Percentiles rank a stretch among this genome's conserved stretches.
Evolutionary conservation across 1,140 invertebrate genomes (phyloP).

Genomic region (Aporrectodea caliginosa): DNA sequence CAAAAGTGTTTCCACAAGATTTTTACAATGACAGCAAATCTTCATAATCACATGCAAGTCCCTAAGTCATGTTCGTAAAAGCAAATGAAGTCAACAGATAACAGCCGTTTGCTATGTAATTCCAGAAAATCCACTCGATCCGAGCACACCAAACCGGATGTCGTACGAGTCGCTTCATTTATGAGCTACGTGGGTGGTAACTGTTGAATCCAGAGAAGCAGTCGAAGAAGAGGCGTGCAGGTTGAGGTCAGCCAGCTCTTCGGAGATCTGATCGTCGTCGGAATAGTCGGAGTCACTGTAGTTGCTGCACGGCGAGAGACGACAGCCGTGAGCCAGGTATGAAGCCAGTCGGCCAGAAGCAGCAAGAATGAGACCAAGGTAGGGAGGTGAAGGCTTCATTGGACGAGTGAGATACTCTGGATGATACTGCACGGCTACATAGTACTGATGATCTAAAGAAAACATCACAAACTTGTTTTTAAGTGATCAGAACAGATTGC

Average conservation of each 20-base stretch:
- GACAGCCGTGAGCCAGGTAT: conserved; percentile 28
- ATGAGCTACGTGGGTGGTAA: no score
- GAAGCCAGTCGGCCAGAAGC: conserved; percentile 21
- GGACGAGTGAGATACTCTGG: conserved; percentile 95
- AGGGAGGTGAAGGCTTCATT: conserved; percentile 88
- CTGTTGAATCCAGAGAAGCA: not conserved
- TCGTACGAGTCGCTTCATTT: no score
- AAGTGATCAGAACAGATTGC: no score
- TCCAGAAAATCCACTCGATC: no score
- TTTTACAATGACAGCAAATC: no score
- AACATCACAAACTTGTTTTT: no score
- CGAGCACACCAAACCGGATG: no score
- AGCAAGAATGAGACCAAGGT: conserved; percentile 76
- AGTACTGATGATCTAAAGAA: conserved; percentile 75
- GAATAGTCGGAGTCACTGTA: not conserved
- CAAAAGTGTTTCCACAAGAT: no score
- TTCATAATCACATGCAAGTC: no score
- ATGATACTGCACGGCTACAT: conserved; percentile 93
- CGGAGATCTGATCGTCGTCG: conserved; percentile 22
- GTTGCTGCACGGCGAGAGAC: conserved; percentile 15
- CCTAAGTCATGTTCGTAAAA: no score
- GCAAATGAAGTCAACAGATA: no score
- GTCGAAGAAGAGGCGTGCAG: not conserved
- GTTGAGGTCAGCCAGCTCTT: conserved; percentile 10
- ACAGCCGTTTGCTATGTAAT: no score